Evolutionary conservation across 1,140 invertebrate species (phyloP), one percentile per base, ranked within the genome.

Genomic region (Caenorhabditis tropicalis): DNA sequence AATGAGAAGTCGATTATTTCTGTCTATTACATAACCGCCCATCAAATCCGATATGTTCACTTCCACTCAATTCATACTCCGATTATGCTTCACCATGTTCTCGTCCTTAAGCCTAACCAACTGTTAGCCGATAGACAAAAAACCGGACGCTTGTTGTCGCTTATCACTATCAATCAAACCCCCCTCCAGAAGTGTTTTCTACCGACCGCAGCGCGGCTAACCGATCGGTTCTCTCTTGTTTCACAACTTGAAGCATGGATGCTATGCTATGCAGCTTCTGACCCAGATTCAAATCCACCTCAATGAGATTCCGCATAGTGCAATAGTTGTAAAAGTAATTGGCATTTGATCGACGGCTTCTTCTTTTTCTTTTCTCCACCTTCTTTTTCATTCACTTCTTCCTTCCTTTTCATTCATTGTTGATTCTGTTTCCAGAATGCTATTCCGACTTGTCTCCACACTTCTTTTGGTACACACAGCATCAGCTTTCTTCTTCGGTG

Each of bases 311-410:
- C 65, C 29, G 21, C n/a, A 74, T 74, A 46, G 36, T 33, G 58
- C 65, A 43, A 74, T 74, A 74, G 65, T 74, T 74, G 65, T 74
- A 74, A 74, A 74, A 74, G 65, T 74, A 74, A 74, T 74, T 74
- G 65, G 36, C 65, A 74, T 74, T 6, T 74, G n/a, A 33, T 12
- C 12, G 49, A 33, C 29, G 9, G 1, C 16, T 43, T 15, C 4
- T n/a, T 70, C 21, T 65, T 48, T 60, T 49, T 83, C 43, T 49
- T 83, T 49, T 74, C 82, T 82, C 43, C 56, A 51, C 82, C 46
- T 16, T 48, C 46, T 43, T 65, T 65, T 36, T 9, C n/a, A 6
- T 74, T 46, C 36, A 19, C 6, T 74, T 43, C 65, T 36, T 46
- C n/a, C 33, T 39, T 74, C 58, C 33, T 65, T 36, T 36, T 65